Percentiles rank a stretch among this genome's conserved stretches.
Conservation (phyloP, 1,140 invertebrate species). For the Bombus affinis region DNA sequence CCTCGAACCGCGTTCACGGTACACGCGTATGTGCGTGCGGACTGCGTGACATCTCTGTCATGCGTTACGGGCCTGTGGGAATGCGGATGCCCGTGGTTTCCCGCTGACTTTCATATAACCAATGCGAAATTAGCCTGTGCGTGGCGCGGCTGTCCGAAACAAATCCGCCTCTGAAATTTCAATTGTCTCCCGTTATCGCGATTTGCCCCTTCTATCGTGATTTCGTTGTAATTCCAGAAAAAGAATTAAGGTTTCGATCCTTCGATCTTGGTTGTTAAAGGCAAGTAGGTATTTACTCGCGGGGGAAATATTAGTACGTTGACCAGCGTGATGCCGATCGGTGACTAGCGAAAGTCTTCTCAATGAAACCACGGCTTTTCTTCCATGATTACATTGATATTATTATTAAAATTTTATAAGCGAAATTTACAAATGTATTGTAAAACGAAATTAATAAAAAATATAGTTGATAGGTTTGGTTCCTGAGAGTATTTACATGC, state of each 20-base stretch:
- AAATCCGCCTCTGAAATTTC: slow-evolving; percentile 61
- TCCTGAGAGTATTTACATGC: no score
- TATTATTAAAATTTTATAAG: no score
- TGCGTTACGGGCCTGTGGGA: slow-evolving; percentile 64
- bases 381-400: no score
- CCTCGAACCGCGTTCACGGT: slow-evolving; percentile 36
- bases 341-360: no score
- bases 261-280: background rate
- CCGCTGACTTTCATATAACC: slow-evolving; percentile 68
- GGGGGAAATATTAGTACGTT: no score
- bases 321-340: no score
- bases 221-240: background rate
- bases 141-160: slow-evolving; percentile 59
- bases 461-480: no score
- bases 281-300: background rate
- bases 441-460: no score
- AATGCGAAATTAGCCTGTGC: slow-evolving; percentile 61
- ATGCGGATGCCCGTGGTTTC: slow-evolving; percentile 66
- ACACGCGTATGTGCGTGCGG: slow-evolving; percentile 17
- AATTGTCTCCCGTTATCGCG: slow-evolving; percentile 47
- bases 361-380: no score
- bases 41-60: slow-evolving; percentile 62
- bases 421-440: no score
- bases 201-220: background rate
- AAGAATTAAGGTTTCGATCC: background rate